Evolutionary conservation across 2,797 vertebrate genomes (phyloP), one percentile per base, ranked within the genome.

Genomic region (Catharus ustulatus): DNA sequence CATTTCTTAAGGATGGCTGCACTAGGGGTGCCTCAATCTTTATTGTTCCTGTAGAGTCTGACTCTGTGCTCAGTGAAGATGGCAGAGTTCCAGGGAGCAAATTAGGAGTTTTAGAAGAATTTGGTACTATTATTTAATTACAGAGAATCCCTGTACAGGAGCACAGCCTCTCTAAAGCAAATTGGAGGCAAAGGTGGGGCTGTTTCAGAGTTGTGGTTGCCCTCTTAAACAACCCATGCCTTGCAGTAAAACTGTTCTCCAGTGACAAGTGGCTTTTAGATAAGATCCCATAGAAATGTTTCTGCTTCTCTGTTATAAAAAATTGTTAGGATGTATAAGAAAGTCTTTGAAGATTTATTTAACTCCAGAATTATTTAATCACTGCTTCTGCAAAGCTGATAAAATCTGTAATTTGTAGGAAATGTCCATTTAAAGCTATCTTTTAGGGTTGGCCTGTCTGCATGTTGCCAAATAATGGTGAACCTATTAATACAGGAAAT

Each of bases 351-450:
- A 77, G 51, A 61, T 86, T 36, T 82, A 48, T 76, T 91, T 82
- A 73, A 83, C 48, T 87, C 51, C 38, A 83, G 51, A 74, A 63
- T 68, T 92, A 55, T 82, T 92, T 87, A 75, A 83, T 85, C 11
- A 34, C 12, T 38, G 6, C 49, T 67, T 62, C 55, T 72, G 43
- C 27, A 76, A 68, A 79, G 69, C n/a, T 84, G 77, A 91, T 82
- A 90, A 85, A 87, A 87, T 85, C 54, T 83, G 45, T 67, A 36
- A 62, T 87, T 87, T 93, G 40, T 66, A 69, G 49, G n/a, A 91
- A 88, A 93, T 78, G 19, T 69, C 85, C 87, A 14, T 86, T 80
- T 88, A 91, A 94, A 94, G 34, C 26, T 26, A 15, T 61, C 38
- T 69, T 78, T 86, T 69, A 17, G 59, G 62, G 26, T 85, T 85